phyloP scores from a whole-genome alignment of 2,797 vertebrate genomes.

The Syndactyla subalaris region DNA sequence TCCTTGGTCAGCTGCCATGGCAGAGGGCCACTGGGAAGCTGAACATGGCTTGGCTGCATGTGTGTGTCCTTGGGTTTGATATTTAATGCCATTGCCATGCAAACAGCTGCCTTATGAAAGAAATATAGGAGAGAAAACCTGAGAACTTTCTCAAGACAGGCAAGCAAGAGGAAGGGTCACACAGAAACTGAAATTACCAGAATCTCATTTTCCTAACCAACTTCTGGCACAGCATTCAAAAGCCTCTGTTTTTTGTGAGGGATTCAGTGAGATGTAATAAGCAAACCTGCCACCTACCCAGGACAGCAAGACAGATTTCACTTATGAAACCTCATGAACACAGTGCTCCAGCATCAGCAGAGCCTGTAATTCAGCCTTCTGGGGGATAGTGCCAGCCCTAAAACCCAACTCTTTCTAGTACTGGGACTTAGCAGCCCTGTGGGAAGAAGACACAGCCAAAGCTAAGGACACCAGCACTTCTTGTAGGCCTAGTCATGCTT shows the following conservation, averaged over 20 bases:
- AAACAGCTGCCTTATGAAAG: conserved; percentile 58
- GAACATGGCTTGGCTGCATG: not conserved
- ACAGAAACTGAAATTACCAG: not conserved
- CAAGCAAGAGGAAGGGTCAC: not conserved
- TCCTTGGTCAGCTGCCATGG: conserved; percentile 47
- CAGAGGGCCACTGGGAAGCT: conserved; percentile 47
- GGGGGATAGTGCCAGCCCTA: not conserved
- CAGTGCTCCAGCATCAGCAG: not conserved
- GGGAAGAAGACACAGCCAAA: not conserved
- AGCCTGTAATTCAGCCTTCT: not conserved
- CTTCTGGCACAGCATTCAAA: not conserved
- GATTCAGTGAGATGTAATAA: not conserved
- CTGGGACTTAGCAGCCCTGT: not conserved
- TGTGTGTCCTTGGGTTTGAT: conserved; percentile 63
- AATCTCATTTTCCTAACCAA: not conserved
- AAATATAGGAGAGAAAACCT: conserved; percentile 6
- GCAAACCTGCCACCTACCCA: not conserved
- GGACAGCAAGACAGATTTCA: not conserved
- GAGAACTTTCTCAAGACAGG: not conserved
- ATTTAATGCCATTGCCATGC: conserved; percentile 46
- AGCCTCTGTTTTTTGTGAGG: not conserved
- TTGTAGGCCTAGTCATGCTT: not conserved
- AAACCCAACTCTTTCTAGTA: not conserved
- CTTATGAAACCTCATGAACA: not conserved
- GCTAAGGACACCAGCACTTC: not conserved